Evolutionary conservation across 2,888 invertebrate species (phyloP).

Genomic region (Eupithecia abbreviata): DNA sequence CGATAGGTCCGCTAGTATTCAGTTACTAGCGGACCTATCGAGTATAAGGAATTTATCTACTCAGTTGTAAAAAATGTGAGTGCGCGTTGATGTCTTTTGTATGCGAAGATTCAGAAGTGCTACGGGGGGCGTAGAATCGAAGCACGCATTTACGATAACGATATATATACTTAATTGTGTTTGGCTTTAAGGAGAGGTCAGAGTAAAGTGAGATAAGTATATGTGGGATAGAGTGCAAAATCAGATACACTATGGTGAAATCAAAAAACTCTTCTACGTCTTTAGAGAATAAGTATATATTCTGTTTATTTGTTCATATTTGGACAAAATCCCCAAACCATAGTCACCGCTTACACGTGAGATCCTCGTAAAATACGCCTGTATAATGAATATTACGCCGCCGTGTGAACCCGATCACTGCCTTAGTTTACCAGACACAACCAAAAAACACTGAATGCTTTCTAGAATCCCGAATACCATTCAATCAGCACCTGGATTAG

Average conservation of each 20-base stretch:
- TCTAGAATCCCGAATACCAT: constrained; percentile 36
- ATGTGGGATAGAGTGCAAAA: not conserved
- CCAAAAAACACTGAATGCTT: constrained; percentile 33
- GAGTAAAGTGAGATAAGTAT: not conserved
- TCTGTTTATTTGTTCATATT: too few species aligned
- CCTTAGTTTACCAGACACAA: constrained; percentile 43
- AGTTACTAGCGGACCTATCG: too few species aligned
- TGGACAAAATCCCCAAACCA: constrained; percentile 18
- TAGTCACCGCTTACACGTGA: constrained; percentile 65
- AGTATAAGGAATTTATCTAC: too few species aligned
- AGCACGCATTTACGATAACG: too few species aligned
- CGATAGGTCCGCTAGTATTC: too few species aligned
- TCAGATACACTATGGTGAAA: not conserved
- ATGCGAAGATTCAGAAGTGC: too few species aligned
- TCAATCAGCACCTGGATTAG: constrained; percentile 27
- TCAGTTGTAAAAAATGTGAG: too few species aligned
- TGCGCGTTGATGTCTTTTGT: too few species aligned
- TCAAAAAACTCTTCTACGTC: too few species aligned
- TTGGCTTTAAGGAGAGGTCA: not conserved
- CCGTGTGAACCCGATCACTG: constrained; percentile 68
- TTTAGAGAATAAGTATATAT: too few species aligned
- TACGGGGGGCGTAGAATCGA: too few species aligned
- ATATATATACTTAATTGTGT: too few species aligned
- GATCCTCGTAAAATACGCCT: constrained; percentile 67
- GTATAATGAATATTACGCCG: constrained; percentile 54